These are phyloP conservation scores for Lathamus discolor DNA, from an alignment of 2,113 vertebrate genomes.

Conservation along the genomic window DNA sequence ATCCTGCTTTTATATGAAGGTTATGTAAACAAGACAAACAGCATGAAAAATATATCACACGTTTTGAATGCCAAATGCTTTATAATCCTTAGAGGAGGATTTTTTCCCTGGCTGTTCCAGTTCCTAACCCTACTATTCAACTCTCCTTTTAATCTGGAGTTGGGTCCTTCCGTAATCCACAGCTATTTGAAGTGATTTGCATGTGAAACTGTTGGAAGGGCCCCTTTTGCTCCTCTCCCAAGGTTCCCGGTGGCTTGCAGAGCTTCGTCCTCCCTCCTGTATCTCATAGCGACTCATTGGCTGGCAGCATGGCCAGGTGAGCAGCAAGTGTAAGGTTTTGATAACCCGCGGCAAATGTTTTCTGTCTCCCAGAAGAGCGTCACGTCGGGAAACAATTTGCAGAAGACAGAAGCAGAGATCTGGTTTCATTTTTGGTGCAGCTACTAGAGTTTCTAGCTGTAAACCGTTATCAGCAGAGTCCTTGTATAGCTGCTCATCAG, in stretches of 20 bases:
- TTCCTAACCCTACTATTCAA: neutral
- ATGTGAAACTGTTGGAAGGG: neutral
- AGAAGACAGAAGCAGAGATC: constrained; percentile 17
- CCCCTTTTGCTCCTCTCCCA: neutral
- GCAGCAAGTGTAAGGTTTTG: neutral
- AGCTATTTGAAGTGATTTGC: accelerated
- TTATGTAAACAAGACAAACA: constrained; percentile 15
- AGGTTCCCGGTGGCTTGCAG: neutral
- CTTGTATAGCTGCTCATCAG: constrained; percentile 21
- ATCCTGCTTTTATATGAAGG: constrained; percentile 10
- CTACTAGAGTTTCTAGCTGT: neutral
- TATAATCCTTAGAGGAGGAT: neutral
- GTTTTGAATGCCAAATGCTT: neutral
- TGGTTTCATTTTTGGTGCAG: constrained; percentile 49
- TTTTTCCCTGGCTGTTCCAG: neutral
- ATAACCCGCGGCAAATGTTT: neutral
- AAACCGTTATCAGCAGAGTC: constrained; percentile 1
- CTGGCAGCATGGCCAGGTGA: neutral
- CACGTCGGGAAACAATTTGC: neutral
- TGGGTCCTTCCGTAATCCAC: accelerated
- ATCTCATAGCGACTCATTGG: neutral
- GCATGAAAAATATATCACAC: neutral
- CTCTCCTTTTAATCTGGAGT: neutral
- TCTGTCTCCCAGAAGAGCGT: neutral
- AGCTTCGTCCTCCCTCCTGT: neutral